These are phyloP conservation scores for Aselliscus stoliczkanus DNA, from an alignment of 2,797 vertebrate genomes.

Conservation along the genomic window DNA sequence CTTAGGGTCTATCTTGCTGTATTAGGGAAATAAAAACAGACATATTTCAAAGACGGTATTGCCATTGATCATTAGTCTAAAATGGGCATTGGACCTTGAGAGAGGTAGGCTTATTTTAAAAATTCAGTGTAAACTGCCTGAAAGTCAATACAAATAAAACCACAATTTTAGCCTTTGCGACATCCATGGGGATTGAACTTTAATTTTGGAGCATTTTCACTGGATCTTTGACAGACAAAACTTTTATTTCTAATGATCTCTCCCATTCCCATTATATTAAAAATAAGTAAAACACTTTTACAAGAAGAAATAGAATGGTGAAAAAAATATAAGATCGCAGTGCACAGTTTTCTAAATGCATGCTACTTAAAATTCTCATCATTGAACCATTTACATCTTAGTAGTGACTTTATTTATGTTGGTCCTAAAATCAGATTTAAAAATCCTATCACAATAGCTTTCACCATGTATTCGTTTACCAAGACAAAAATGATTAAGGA, in stretches of 20 bases:
- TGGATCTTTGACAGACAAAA: not conserved
- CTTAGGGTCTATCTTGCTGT: not conserved
- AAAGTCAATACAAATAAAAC: not conserved
- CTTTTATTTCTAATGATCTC: not conserved
- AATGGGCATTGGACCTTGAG: not conserved
- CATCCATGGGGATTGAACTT: not conserved
- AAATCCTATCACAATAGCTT: not conserved
- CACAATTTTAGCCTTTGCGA: not conserved
- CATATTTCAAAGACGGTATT: not conserved
- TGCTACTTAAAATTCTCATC: not conserved
- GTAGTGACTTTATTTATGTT: not conserved
- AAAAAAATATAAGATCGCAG: not conserved
- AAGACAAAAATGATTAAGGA: constrained; percentile 14
- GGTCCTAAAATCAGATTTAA: not conserved
- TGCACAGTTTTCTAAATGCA: not conserved
- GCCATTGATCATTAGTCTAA: not conserved
- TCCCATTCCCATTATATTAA: not conserved
- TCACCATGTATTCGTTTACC: not conserved
- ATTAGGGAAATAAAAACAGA: not conserved
- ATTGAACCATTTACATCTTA: not conserved
- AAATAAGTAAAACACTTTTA: not conserved
- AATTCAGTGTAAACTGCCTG: not conserved
- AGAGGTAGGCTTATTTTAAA: not conserved
- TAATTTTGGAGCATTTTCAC: not conserved
- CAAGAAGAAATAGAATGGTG: not conserved